phyloP scores from a whole-genome alignment of 2,113 vertebrate genomes.

The Leiothrix lutea region DNA sequence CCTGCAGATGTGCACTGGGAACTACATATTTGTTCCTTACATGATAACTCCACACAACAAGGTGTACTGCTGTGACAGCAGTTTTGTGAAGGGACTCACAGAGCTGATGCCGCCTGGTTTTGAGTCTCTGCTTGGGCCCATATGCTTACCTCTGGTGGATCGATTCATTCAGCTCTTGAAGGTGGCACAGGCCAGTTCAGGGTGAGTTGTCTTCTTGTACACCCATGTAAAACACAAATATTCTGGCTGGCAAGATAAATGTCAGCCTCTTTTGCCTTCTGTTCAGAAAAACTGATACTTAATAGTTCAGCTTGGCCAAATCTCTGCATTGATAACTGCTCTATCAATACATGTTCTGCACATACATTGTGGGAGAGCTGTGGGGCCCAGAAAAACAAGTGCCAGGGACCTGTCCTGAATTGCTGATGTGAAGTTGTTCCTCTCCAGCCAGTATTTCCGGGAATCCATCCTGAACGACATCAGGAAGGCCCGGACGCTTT shows the following conservation, averaged over 20 bases:
- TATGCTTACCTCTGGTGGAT: slow-evolving; percentile 94
- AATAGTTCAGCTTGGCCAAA: background rate
- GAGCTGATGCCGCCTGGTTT: slow-evolving; percentile 96
- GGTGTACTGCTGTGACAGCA: slow-evolving; percentile 96
- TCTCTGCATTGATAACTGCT: background rate
- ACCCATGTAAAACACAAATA: rapidly evolving
- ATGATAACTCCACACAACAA: slow-evolving; percentile 97
- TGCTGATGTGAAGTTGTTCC: slow-evolving; percentile 4
- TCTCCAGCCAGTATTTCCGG: slow-evolving; percentile 89
- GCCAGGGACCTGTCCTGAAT: background rate
- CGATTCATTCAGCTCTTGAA: slow-evolving; percentile 92
- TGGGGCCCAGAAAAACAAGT: background rate
- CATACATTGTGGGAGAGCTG: background rate
- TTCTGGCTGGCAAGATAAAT: background rate
- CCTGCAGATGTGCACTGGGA: slow-evolving; percentile 90
- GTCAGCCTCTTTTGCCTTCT: background rate
- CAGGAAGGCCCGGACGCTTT: slow-evolving; percentile 90
- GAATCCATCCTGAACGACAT: slow-evolving; percentile 95
- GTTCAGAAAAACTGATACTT: background rate
- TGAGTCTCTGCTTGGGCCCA: slow-evolving; percentile 92
- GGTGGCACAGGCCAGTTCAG: slow-evolving; percentile 88
- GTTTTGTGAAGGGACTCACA: slow-evolving; percentile 92
- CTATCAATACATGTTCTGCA: background rate
- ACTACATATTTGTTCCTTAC: slow-evolving; percentile 95
- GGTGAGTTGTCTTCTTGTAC: slow-evolving; percentile 75